Percentiles rank a stretch among this genome's conserved stretches.
Evolutionary conservation across 53 echinoderm and acorn worm species (phyloP).

Genomic region (Antedon mediterranea): DNA sequence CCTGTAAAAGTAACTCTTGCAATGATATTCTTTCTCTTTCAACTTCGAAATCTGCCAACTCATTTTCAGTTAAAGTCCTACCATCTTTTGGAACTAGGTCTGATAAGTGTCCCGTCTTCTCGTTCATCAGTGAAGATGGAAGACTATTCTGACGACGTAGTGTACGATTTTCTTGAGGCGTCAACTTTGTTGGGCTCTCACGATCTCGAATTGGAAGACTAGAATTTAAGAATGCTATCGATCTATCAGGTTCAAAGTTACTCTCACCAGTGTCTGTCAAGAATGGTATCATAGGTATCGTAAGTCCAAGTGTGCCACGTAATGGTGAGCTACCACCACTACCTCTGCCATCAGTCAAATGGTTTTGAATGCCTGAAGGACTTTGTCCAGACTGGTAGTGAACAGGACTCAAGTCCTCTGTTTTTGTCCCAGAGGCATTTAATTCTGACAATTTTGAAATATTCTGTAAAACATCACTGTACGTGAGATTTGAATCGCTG

Average conservation of each 20-base stretch:
- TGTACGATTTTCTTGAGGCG: neutral
- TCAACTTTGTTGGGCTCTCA: neutral
- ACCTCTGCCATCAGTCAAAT: neutral
- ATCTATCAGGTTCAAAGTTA: neutral
- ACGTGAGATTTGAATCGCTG: neutral
- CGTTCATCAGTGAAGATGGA: neutral
- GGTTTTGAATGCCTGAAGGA: neutral
- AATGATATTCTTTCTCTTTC: neutral
- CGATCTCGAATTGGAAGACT: neutral
- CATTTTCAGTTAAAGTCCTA: neutral
- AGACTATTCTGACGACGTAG: neutral
- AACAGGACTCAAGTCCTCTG: neutral
- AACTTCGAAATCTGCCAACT: neutral
- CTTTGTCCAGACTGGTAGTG: neutral
- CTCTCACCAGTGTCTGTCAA: neutral
- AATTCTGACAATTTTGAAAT: neutral
- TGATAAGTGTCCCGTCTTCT: neutral
- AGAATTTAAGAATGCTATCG: neutral
- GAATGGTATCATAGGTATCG: neutral
- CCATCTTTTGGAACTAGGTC: neutral
- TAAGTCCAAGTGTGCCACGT: neutral
- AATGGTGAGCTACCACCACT: neutral
- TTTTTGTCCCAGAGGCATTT: neutral
- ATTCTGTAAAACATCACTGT: neutral
- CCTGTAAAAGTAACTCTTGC: neutral